Percentiles rank a stretch among this genome's conserved stretches.
Evolutionary conservation across 1,140 invertebrate genomes (phyloP).

Genomic region (Penaeus japonicus): DNA sequence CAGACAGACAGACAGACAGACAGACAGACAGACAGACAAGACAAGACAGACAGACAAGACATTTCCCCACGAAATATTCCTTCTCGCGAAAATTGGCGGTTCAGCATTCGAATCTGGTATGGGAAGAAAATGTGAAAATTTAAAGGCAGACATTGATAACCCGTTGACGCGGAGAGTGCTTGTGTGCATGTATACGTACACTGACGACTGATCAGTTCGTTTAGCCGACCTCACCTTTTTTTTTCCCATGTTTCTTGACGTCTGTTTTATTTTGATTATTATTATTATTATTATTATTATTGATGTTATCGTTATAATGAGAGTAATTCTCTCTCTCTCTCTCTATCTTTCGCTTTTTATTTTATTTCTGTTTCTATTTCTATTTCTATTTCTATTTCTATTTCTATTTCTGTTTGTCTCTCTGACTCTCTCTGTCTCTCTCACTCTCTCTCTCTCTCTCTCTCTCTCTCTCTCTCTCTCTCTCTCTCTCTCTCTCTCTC

Average conservation of each 20-base stretch:
- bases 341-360: background rate
- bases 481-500: background rate
- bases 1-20: background rate
- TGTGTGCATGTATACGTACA: too few relatives aligned
- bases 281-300: too few relatives aligned
- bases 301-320: background rate
- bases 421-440: background rate
- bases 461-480: background rate
- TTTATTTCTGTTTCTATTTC: background rate
- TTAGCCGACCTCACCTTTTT: too few relatives aligned
- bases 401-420: background rate
- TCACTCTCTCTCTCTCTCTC: background rate
- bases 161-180: too few relatives aligned
- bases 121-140: too few relatives aligned
- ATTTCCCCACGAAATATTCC: too few relatives aligned
- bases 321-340: background rate
- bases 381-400: background rate
- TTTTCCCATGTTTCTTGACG: too few relatives aligned
- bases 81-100: too few relatives aligned
- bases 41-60: background rate
- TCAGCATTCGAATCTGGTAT: too few relatives aligned
- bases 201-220: too few relatives aligned
- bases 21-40: background rate
- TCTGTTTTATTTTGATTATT: too few relatives aligned
- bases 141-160: too few relatives aligned